phyloP scores from a whole-genome alignment of 1,140 invertebrate genomes.

The Drosophila trapezifrons region DNA sequence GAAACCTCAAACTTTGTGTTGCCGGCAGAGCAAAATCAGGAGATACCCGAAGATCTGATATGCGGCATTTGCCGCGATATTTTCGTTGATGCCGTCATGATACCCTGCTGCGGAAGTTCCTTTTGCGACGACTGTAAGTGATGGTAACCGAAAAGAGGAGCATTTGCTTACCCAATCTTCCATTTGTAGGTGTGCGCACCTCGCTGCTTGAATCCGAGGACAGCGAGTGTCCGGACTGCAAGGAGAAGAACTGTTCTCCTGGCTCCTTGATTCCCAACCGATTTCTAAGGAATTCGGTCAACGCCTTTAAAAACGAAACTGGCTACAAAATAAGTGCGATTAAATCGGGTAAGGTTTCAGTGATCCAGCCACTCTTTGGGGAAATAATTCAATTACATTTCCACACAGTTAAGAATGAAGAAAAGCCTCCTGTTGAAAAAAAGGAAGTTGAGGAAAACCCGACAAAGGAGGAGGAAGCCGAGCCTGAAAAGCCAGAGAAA shows the following conservation, averaged over 20 bases:
- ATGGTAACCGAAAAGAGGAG: constrained; percentile 39
- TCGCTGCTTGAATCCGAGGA: constrained; percentile 96
- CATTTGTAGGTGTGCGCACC: constrained; percentile 91
- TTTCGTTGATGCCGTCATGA: constrained; percentile 97
- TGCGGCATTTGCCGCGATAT: constrained; percentile 97
- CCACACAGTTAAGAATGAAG: constrained; percentile 26
- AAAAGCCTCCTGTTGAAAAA: constrained; percentile 27
- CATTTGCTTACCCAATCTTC: not conserved
- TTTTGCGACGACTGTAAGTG: constrained; percentile 98
- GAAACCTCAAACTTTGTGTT: constrained; percentile 50
- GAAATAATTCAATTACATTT: not conserved
- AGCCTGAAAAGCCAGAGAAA: constrained; percentile 11
- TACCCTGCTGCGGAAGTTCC: constrained; percentile 98
- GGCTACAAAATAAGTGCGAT: constrained; percentile 87
- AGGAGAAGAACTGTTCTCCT: constrained; percentile 95
- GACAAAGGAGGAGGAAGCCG: constrained; percentile 2
- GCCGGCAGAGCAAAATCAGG: constrained; percentile 81
- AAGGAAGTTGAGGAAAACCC: constrained; percentile 31
- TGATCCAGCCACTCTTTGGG: accelerated
- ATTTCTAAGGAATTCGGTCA: constrained; percentile 94
- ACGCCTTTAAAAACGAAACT: constrained; percentile 95
- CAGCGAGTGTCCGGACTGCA: constrained; percentile 96
- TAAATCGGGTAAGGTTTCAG: constrained; percentile 49
- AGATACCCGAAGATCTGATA: constrained; percentile 95
- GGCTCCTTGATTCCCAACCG: constrained; percentile 96